These are phyloP conservation scores for Drosophila falleni DNA, from an alignment of 2,888 invertebrate genomes.

Conservation along the genomic window DNA sequence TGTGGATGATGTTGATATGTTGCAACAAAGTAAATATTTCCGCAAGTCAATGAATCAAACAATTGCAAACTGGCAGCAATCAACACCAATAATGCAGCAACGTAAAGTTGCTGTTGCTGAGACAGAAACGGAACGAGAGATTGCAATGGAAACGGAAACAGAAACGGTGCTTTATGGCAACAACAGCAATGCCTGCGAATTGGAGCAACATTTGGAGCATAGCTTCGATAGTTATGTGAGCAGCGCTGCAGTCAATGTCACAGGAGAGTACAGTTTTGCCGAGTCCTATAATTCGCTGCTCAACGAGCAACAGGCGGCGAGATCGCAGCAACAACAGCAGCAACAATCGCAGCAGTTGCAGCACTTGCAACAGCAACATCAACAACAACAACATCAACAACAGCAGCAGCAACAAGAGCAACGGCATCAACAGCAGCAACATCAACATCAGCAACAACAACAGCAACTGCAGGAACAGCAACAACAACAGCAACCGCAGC, in stretches of 20 bases:
- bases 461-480: conserved; percentile 65
- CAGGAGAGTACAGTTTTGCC: conserved; percentile 81
- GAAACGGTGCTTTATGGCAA: conserved; percentile 4
- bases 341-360: conserved; percentile 30
- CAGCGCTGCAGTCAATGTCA: conserved; percentile 42
- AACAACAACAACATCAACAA: conserved; percentile 57
- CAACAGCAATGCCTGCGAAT: conserved; percentile 19
- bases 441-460: conserved; percentile 83
- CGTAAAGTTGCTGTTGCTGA: not conserved
- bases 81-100: conserved; percentile 22
- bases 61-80: conserved; percentile 35
- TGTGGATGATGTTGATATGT: conserved; percentile 9
- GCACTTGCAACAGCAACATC: conserved; percentile 32
- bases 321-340: conserved; percentile 44
- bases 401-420: conserved; percentile 82
- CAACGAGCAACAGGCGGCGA: conserved; percentile 63
- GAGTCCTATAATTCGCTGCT: conserved; percentile 84
- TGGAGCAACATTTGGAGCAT: conserved; percentile 50
- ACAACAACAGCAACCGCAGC: conserved; percentile 79
- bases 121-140: not conserved
- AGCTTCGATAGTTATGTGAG: conserved; percentile 43
- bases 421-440: conserved; percentile 82
- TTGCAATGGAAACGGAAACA: conserved; percentile 18
- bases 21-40: conserved; percentile 51
- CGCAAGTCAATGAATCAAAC: conserved; percentile 52